These are phyloP conservation scores for Catharus fuscescens DNA, from an alignment of 2,113 vertebrate species.

Conservation along the genomic window DNA sequence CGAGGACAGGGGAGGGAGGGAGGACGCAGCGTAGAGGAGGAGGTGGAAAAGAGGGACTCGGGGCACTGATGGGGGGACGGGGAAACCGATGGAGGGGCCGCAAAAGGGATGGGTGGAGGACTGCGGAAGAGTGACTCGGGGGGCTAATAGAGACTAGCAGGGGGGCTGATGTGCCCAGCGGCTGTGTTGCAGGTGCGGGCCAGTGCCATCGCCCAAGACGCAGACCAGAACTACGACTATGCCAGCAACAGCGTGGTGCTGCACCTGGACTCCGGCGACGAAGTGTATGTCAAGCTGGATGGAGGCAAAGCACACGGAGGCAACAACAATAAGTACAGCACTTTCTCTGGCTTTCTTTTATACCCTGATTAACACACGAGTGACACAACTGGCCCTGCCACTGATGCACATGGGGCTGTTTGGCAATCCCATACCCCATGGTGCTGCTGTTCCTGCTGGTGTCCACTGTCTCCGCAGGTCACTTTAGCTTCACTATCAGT, in stretches of 20 bases:
- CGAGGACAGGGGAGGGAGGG: background rate
- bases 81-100: background rate
- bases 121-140: background rate
- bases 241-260: constrained; percentile 95
- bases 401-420: background rate
- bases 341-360: constrained; percentile 94
- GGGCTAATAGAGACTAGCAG: background rate
- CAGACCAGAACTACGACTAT: constrained; percentile 95
- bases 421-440: background rate
- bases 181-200: constrained; percentile 83
- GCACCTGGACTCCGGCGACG: constrained; percentile 92
- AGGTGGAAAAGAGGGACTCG: background rate
- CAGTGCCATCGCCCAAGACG: constrained; percentile 93
- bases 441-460: background rate
- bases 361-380: constrained; percentile 83
- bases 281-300: constrained; percentile 93
- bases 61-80: background rate
- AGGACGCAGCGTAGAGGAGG: background rate
- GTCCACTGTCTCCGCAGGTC: background rate
- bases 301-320: constrained; percentile 93
- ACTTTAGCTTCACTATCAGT: constrained; percentile 35
- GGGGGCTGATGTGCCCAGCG: background rate
- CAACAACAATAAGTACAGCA: constrained; percentile 98
- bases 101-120: too few species aligned
- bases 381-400: background rate